Base-by-base conservation (phyloP, 2,797 vertebrate genomes). In the Chaetophractus vellerosus region DNA sequence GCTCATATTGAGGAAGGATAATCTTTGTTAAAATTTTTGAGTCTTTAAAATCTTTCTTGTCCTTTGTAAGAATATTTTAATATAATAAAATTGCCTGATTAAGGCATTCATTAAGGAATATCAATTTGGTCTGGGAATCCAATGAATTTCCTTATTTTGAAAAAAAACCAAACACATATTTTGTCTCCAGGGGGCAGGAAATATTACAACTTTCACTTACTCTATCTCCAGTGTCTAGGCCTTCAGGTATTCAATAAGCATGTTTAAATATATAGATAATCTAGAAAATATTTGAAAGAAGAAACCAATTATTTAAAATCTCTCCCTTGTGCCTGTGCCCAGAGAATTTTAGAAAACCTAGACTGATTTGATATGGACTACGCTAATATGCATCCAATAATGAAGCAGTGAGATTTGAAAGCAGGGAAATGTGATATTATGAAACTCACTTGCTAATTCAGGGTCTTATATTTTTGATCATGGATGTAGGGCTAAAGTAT, bases 191-290 rank as follows among this genome's bases (percentile, higher is more conserved):
- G 24, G 19, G 33, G 14, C 19, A 79, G 24, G 38, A 50, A 52
- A 71, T 45, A 12, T 38, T 59, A 26, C 4, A 33, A 55, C 68
- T 33, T 79, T 68, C 50, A 26, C 7, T 52, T 55, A 18, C 9
- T 24, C 0, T 52, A 8, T 28, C 10, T 9, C 3, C 7, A 9
- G 4, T 66, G 1, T 9, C 41, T 41, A 52, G 45, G 59, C 2
- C 3, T 26, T 87, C 64, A 38, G 16, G 26, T 4, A 9, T 33
- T 38, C 1, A 14, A 69, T 50, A 26, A 8, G 69, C 31, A 87
- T 52, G 21, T 26, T 52, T 7, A 72, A 41, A 64, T 64, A 2
- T 80, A 72, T 52, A 75, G 41, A 41, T 33, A 92, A 78, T 72
- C 71, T 87, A 52, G 83, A 16, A 16, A 33, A 16, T 78, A 71